Evolutionary conservation across 2,888 invertebrate species (phyloP).

Genomic region (Pemphredon lugubris): DNA sequence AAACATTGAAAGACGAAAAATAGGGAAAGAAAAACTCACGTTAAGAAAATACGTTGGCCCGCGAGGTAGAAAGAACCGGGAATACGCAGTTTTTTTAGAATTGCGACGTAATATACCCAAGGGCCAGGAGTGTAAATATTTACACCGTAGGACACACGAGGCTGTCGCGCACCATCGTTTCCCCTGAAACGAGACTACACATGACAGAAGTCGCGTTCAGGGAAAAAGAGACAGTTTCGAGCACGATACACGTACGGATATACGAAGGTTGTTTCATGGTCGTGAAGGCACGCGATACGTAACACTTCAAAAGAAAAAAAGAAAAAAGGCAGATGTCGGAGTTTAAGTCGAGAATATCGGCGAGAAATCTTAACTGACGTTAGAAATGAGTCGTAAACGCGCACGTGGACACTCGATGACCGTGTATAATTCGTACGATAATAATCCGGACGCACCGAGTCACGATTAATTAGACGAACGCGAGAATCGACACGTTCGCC

Average conservation of each 20-base stretch:
- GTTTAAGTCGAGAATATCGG: too few species aligned
- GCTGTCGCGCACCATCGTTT: slow-evolving; percentile 29
- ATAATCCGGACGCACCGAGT: not conserved
- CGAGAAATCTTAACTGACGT: too few species aligned
- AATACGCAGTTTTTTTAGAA: slow-evolving; percentile 25
- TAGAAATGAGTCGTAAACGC: too few species aligned
- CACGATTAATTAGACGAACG: slow-evolving; percentile 34
- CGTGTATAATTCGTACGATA: not conserved
- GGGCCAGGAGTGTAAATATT: slow-evolving; percentile 54
- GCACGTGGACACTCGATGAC: too few species aligned
- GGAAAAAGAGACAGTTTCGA: slow-evolving; percentile 42
- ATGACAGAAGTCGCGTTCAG: slow-evolving; percentile 36
- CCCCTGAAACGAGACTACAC: slow-evolving; percentile 44
- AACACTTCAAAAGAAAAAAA: slow-evolving; percentile 10
- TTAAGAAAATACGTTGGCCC: not conserved
- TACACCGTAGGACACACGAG: slow-evolving; percentile 45
- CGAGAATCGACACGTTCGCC: slow-evolving; percentile 16
- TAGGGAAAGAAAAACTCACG: not conserved
- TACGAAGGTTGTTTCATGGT: slow-evolving; percentile 26
- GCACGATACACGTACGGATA: slow-evolving; percentile 7
- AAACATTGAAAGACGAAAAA: not conserved
- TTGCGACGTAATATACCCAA: slow-evolving; percentile 44
- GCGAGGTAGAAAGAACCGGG: slow-evolving; percentile 33
- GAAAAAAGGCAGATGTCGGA: too few species aligned
- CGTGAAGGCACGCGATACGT: slow-evolving; percentile 13